Percentiles rank a stretch among this genome's conserved stretches.
Evolutionary conservation across 2,113 vertebrate genomes (phyloP).

Genomic region (Mystacornis crossleyi): DNA sequence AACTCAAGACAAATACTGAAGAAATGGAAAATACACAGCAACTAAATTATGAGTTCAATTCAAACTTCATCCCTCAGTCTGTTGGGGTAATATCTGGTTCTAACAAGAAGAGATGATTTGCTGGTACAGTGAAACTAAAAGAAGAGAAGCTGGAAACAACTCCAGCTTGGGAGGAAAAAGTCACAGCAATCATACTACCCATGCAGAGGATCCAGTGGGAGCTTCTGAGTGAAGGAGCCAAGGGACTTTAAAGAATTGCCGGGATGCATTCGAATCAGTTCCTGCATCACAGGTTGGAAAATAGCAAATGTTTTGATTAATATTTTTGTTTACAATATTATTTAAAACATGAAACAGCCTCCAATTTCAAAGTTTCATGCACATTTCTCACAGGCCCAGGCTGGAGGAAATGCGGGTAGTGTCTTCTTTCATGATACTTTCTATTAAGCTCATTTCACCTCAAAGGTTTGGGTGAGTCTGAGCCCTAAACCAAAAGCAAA

Average conservation of each 20-base stretch:
- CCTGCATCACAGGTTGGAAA: background rate
- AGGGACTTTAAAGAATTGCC: background rate
- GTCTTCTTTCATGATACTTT: slow-evolving; percentile 50
- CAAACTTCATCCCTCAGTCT: background rate
- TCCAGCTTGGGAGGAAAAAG: background rate
- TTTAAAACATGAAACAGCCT: background rate
- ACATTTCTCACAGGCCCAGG: background rate
- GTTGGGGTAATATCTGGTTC: background rate
- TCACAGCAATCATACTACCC: background rate
- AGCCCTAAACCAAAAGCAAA: slow-evolving; percentile 56
- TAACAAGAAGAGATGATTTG: background rate
- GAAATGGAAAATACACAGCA: background rate
- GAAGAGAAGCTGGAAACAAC: background rate
- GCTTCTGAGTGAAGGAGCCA: background rate
- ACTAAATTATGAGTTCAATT: background rate
- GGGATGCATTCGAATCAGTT: background rate
- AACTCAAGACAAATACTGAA: background rate
- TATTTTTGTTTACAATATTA: slow-evolving; percentile 14
- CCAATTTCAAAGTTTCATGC: slow-evolving; percentile 10
- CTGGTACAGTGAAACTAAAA: background rate
- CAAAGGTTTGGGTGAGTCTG: slow-evolving; percentile 5
- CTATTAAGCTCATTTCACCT: slow-evolving; percentile 49
- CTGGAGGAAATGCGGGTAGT: slow-evolving; percentile 38
- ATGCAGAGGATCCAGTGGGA: background rate
- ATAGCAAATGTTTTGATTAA: background rate